Evolutionary conservation across 2,888 invertebrate genomes (phyloP).

Genomic region (Chaetogeoica ovagalla): DNA sequence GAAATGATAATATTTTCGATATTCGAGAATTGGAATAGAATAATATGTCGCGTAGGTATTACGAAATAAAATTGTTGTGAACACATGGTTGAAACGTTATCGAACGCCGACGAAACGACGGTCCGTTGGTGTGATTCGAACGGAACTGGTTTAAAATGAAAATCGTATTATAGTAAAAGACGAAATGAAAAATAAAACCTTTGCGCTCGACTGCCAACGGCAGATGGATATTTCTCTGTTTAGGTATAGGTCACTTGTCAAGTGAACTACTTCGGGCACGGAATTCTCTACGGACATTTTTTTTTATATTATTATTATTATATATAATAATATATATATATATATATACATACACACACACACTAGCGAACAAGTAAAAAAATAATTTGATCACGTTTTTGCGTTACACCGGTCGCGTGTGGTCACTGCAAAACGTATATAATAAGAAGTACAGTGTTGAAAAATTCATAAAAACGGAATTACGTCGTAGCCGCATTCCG

Average conservation of each 20-base stretch:
- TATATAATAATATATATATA: too few relatives aligned
- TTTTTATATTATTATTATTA: too few relatives aligned
- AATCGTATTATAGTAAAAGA: not conserved
- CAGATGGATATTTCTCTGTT: conserved; percentile 11
- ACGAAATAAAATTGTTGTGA: too few relatives aligned
- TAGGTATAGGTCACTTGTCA: not conserved
- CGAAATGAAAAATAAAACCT: not conserved
- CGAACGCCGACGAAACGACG: too few relatives aligned
- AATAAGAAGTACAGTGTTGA: conserved; percentile 15
- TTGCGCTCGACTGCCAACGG: not conserved
- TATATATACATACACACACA: not conserved
- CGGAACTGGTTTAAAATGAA: conserved; percentile 4
- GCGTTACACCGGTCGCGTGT: conserved; percentile 22
- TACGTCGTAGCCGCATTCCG: not conserved
- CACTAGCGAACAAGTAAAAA: not conserved
- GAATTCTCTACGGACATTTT: conserved; percentile 16
- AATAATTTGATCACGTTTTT: conserved; percentile 46
- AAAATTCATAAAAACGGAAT: conserved; percentile 39
- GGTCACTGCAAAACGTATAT: conserved; percentile 36
- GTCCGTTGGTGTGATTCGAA: too few relatives aligned
- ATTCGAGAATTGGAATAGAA: too few relatives aligned
- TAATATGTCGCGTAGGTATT: too few relatives aligned
- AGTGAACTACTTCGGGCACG: conserved; percentile 8
- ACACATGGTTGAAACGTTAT: too few relatives aligned
- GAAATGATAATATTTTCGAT: too few relatives aligned